phyloP scores from a whole-genome alignment of 2,888 invertebrate genomes.

The Lithophane semibrunnea region DNA sequence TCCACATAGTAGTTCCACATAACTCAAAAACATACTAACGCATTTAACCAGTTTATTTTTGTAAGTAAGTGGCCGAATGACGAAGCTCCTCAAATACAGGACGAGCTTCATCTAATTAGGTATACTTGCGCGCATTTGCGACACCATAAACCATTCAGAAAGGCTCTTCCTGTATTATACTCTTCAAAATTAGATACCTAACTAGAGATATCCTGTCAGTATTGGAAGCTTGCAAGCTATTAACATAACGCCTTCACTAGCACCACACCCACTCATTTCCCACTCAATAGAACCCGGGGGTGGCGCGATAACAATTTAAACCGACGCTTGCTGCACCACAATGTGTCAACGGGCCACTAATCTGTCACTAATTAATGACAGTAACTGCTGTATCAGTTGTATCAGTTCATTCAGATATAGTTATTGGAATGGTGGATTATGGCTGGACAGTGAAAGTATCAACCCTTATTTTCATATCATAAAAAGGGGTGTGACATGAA shows the following conservation, averaged over 20 bases:
- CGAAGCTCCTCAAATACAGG: not conserved
- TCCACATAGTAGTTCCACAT: not conserved
- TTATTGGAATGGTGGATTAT: not conserved
- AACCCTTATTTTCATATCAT: not conserved
- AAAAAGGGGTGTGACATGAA: not conserved
- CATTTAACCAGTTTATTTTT: not conserved
- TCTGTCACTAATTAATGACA: conserved; percentile 19
- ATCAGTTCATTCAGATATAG: not conserved
- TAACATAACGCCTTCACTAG: not conserved
- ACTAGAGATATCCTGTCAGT: not conserved
- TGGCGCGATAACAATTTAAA: conserved; percentile 39
- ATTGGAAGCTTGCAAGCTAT: not conserved
- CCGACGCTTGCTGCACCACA: conserved; percentile 2
- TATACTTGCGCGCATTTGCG: not conserved
- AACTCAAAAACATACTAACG: not conserved
- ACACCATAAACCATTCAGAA: too few species aligned
- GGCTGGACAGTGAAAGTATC: too few species aligned
- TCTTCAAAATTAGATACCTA: not conserved
- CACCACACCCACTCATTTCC: conserved; percentile 2
- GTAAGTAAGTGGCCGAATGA: too few species aligned
- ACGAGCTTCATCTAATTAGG: not conserved
- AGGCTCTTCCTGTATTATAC: not conserved
- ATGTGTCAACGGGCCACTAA: conserved; percentile 14
- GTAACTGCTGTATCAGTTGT: not conserved
- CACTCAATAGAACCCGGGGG: conserved; percentile 25